Base-by-base conservation (phyloP, 2,113 vertebrate genomes). In the Rutilus rutilus region DNA sequence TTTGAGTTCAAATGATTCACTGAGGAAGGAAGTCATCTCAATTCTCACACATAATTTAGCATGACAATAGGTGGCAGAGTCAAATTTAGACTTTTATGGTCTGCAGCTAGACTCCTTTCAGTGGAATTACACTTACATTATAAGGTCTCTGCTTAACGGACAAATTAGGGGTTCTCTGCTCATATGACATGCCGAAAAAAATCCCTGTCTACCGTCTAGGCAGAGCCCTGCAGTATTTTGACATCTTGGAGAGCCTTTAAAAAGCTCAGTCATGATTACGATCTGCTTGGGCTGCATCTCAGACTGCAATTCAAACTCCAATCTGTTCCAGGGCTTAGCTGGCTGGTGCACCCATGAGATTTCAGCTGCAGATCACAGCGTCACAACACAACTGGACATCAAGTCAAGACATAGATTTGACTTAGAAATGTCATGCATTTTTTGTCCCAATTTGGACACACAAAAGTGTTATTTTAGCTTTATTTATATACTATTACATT, bases 311-410 rank as follows among this genome's bases (percentile, higher is more conserved):
- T 86, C 82, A 76, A 87, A 74, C 73, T 75, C 23, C 92, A 91
- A 91, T 93, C 93, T 94, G 92, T 89, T 87, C 69, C 47, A n/a
- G 27, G 79, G 89, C 90, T 92, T 93, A 92, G 88, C 89, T 78
- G 85, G 75, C 71, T 89, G 81, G 33, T 83, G 79, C 11, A 83
- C 52, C 86, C 71, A 39, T 23, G 87, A 86, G 78, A 87, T 87
- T 82, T 85, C 23, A 33, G 25, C 78, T 8, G 78, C 36, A 73
- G 50, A 85, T 64, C 57, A 33, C 50, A n/a, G 47, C 19, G 27
- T 21, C 59, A 27, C 17, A 67, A 12, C 73, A 84, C 50, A 50
- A 69, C 69, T 36, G 21, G 54, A 81, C 52, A 23, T 62, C 6
- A 42, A 9, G 54, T 62, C 33, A 42, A 25, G 57, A 60, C 21